A percentile compares a stretch with the other conserved stretches of the same genome.
phyloP scores from a whole-genome alignment of 2,797 vertebrate genomes.

The Malurus leucopterus region DNA sequence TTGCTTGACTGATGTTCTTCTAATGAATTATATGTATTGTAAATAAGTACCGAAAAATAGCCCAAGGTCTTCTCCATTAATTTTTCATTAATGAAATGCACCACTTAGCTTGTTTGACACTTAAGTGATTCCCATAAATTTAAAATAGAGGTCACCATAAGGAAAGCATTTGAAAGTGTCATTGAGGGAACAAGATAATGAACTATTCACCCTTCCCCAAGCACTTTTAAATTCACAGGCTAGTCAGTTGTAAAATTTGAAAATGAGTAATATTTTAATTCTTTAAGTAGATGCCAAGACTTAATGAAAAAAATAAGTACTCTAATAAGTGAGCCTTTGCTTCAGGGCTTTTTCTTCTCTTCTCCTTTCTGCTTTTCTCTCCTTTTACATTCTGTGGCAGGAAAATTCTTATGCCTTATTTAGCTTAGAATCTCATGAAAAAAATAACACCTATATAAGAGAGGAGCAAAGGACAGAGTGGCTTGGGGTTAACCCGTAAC shows the following conservation, averaged over 20 bases:
- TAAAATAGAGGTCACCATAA: conserved; percentile 66
- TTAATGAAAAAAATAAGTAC: conserved; percentile 26
- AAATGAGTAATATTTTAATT: conserved; percentile 49
- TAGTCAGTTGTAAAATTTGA: conserved; percentile 43
- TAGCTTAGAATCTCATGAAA: background rate
- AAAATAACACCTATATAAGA: background rate
- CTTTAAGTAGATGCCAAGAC: conserved; percentile 28
- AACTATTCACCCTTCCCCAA: conserved; percentile 49
- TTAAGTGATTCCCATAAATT: conserved; percentile 73
- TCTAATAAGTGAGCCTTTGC: background rate
- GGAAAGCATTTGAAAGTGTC: conserved; percentile 62
- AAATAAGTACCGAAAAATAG: conserved; percentile 69
- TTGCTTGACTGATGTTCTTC: conserved; percentile 64
- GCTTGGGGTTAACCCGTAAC: background rate
- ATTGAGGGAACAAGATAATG: conserved; percentile 57
- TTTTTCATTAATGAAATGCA: conserved; percentile 78
- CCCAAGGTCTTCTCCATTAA: conserved; percentile 72
- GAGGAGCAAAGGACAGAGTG: background rate
- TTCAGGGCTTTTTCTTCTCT: background rate
- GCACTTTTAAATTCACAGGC: conserved; percentile 48
- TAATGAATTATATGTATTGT: conserved; percentile 74
- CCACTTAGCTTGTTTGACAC: conserved; percentile 73
- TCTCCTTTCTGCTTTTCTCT: background rate
- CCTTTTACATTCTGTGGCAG: background rate
- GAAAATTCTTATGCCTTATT: background rate